Conservation (phyloP, 2,797 vertebrate species). For the Epinephelus awoara region DNA sequence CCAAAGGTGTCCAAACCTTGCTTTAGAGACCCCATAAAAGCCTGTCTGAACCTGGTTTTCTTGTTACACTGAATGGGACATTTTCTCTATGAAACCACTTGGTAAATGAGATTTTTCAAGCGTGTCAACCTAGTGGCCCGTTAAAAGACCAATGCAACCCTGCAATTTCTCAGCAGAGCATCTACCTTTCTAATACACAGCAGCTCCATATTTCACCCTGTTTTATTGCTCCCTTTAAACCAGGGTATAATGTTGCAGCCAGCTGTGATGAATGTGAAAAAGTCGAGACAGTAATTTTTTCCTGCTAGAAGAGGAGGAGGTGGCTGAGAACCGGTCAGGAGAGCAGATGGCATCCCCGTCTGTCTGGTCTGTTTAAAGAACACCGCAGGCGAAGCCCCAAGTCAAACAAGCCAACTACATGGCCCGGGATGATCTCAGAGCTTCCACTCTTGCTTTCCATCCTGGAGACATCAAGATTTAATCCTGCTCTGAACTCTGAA, state of each 20-base stretch:
- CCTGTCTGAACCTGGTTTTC: background rate
- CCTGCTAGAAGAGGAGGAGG: constrained; percentile 32
- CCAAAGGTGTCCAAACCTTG: background rate
- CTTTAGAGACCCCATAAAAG: background rate
- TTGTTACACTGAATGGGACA: background rate
- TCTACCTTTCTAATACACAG: background rate
- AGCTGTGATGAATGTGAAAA: constrained; percentile 62
- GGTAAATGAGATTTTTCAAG: constrained; percentile 36
- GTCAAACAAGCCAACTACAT: constrained; percentile 58
- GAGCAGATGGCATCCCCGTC: constrained; percentile 73
- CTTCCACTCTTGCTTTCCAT: constrained; percentile 31
- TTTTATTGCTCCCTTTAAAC: constrained; percentile 37
- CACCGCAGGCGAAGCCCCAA: constrained; percentile 65
- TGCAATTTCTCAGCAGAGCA: background rate
- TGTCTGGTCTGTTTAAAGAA: constrained; percentile 73
- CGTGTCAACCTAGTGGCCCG: background rate
- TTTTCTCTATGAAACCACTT: constrained; percentile 19
- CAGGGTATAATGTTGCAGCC: constrained; percentile 15
- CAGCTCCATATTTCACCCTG: constrained; percentile 4
- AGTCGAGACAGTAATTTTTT: constrained; percentile 42
- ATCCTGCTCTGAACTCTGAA: constrained; percentile 10
- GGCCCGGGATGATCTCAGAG: constrained; percentile 51
- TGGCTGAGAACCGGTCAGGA: constrained; percentile 50
- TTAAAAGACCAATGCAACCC: background rate
- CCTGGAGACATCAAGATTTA: constrained; percentile 28